Evolutionary conservation across 2,113 vertebrate genomes (phyloP), one percentile per base, ranked within the genome.

Genomic region (Bolborhynchus lineola): DNA sequence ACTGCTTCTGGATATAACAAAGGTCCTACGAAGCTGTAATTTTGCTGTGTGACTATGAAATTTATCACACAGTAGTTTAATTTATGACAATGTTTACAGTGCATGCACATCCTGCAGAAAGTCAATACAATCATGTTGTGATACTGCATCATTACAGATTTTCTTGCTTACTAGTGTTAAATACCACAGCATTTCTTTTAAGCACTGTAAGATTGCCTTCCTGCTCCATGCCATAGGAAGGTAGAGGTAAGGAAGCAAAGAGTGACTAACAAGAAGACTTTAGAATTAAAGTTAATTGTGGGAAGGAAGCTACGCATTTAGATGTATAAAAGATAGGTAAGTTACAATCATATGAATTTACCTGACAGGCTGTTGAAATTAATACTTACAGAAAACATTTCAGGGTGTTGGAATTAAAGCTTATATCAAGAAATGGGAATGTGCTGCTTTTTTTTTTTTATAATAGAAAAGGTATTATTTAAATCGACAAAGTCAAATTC

Each of bases 361-460:
- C 37, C 35, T 87, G 83, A 68, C 60, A 91, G 39, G 24, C 33
- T 76, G 70, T 35, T 86, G 67, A 95, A 92, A 83, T 82, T 49
- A 86, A 85, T 95, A 59, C 25, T 69, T 82, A 33, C 25, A 52
- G 23, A 68, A 81, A 93, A 65, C 41, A 46, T 70, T 75, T 47
- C 70, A 75, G 47, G n/a, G 47, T 60, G 71, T 72, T 75, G 28
- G 84, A 91, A 87, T 72, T 19, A 76, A 87, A 85, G 57, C 37
- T 90, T 68, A 5, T 33, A 35, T 63, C 64, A 46, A 87, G 16
- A 67, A 64, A 14, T 47, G 72, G 82, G 74, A 86, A 75, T n/a
- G 17, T 21, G 26, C 26, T 55, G 14, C 3, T 6, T 55, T 86
- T 85, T 16, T 49, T 81, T 16, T 49, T 19, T 16, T 9, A 13